Evolutionary conservation across 1,140 invertebrate species (phyloP), one percentile per base, ranked within the genome.

Genomic region (Helicoverpa armigera): DNA sequence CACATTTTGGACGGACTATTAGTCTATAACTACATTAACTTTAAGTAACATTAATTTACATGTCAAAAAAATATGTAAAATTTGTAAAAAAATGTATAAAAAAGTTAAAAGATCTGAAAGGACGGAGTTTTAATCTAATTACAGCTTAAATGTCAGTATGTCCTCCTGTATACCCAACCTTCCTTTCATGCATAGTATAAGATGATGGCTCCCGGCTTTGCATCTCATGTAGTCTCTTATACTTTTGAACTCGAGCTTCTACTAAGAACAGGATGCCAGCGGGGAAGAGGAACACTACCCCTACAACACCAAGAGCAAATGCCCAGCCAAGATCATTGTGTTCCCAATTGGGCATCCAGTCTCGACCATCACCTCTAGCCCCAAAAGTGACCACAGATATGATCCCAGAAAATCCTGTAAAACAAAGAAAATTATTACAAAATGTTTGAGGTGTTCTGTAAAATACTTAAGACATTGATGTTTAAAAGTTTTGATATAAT

Each of bases 271-370:
- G 91, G 65, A 97, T 96, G 13, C 98, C 98, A 35, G 97, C 96
- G 31, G 97, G 96, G 35, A 98, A 95, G 12, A 98, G 92, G 23
- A 97, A 94, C 14, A 98, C 95, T 4, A 97, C 96, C 23, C 98
- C 98, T 16, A 99, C 94, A 11, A 98, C 97, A 53, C 96, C 98
- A 18, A 99, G 94, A 5, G 98, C 98, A 95, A 97, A 99, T 1
- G 98, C 98, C 98, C 98, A 99, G 3, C 98, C 97, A n/a, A 99
- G 96, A 89, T 98, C 97, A 94, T 99, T 99, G 88, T 99, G 98
- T 86, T 99, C 98, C 96, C 98, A 99, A 88, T 99, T 97, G 0
- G 98, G 99, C 98, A 99, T 99, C 98, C 99, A 99, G 87, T 98
- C 98, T 31, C 98, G 95, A 2, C 98, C 97, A 94, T 99, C 98